Percentiles rank a stretch among this genome's conserved stretches.
These are phyloP conservation scores for Scalopus aquaticus DNA, from an alignment of 2,113 vertebrate genomes.

Conservation along the genomic window DNA sequence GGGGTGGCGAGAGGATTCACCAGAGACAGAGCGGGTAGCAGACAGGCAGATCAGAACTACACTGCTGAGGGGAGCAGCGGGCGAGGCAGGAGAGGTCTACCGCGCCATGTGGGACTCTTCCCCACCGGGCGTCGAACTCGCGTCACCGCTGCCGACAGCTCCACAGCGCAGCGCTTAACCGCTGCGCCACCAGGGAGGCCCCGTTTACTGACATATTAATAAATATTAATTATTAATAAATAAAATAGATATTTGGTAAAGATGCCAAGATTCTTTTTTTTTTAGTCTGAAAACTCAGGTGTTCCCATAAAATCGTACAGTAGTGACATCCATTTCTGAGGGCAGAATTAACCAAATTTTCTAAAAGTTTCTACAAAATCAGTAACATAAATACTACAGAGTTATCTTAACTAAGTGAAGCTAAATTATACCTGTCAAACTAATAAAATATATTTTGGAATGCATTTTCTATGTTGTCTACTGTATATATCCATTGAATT, in stretches of 20 bases:
- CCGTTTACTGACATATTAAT: too few species aligned
- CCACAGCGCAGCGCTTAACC: too few species aligned
- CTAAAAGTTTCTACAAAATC: background rate
- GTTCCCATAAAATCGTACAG: background rate
- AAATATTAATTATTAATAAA: too few species aligned
- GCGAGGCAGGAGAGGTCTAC: too few species aligned
- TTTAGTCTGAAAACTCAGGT: constrained; percentile 9
- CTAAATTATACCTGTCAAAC: constrained; percentile 18
- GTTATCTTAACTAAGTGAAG: constrained; percentile 41
- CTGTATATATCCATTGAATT: background rate
- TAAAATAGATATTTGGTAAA: background rate
- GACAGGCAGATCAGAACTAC: too few species aligned
- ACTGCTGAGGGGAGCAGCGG: too few species aligned
- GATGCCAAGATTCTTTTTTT: constrained; percentile 7
- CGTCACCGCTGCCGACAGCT: too few species aligned
- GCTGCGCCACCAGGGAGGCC: too few species aligned
- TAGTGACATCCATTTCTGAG: background rate
- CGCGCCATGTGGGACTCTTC: too few species aligned
- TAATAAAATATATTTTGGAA: constrained; percentile 22
- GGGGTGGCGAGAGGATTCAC: too few species aligned
- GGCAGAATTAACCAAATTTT: background rate
- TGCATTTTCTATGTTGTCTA: background rate
- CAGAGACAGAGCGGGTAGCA: too few species aligned
- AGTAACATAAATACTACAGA: constrained; percentile 4
- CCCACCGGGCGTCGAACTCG: too few species aligned